phyloP scores from a whole-genome alignment of 2,888 invertebrate species.

The Protonemura montana region DNA sequence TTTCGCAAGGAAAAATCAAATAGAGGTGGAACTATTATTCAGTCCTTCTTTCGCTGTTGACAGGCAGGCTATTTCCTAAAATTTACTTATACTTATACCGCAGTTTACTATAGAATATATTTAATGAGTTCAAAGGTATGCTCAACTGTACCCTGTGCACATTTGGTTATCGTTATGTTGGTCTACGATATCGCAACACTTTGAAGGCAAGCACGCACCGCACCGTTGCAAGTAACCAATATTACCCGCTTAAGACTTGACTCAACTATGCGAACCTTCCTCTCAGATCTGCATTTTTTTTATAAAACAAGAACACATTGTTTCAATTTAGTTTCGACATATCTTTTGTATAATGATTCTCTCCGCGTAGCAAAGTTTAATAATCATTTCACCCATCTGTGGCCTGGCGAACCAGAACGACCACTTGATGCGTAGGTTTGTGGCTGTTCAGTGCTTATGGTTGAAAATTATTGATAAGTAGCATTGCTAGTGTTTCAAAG shows the following conservation, averaged over 20 bases:
- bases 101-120: no score
- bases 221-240: no score
- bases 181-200: no score
- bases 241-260: not conserved
- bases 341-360: not conserved
- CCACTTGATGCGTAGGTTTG: not conserved
- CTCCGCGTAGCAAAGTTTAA: not conserved
- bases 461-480: conserved; percentile 40
- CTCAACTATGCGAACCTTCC: not conserved
- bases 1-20: not conserved
- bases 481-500: conserved; percentile 37
- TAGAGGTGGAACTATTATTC: not conserved
- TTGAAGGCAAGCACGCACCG: no score
- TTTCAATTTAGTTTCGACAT: not conserved
- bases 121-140: no score
- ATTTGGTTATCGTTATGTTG: no score
- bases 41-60: not conserved
- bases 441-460: conserved; percentile 12
- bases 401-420: not conserved
- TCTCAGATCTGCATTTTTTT: not conserved
- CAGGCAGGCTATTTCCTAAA: not conserved
- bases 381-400: conserved; percentile 22
- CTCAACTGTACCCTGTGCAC: no score
- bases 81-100: not conserved
- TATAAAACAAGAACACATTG: not conserved